Percentiles rank a stretch among this genome's conserved stretches.
phyloP scores from a whole-genome alignment of 2,113 vertebrate genomes.

The Crotalus tigris region DNA sequence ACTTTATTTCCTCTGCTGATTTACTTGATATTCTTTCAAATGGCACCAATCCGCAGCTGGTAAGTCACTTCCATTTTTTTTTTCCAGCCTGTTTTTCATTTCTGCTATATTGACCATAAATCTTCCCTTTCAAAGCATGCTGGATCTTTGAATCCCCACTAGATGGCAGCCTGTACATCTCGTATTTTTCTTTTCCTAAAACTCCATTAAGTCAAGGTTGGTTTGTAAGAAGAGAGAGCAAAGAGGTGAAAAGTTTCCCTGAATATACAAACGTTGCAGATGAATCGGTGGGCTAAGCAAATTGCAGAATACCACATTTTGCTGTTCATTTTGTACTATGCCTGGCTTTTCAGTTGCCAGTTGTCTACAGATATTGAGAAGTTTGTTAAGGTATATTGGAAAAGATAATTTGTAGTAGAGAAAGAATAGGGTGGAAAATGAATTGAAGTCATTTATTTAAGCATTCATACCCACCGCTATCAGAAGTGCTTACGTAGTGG shows the following conservation, averaged over 20 bases:
- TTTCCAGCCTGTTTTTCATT: not conserved
- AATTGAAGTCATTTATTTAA: not conserved
- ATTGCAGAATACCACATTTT: not conserved
- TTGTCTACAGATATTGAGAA: not conserved
- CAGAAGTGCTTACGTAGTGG: not conserved
- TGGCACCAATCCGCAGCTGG: slow-evolving; percentile 83
- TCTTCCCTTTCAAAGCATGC: not conserved
- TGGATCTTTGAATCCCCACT: not conserved
- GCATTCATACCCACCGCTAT: not conserved
- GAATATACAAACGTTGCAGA: not conserved
- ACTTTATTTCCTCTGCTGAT: slow-evolving; percentile 97
- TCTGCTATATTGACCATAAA: not conserved
- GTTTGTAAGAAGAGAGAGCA: not conserved
- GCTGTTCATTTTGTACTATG: not conserved
- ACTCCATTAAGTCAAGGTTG: accelerated
- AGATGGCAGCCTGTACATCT: not conserved
- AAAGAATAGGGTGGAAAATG: not conserved
- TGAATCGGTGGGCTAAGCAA: not conserved
- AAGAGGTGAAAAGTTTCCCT: not conserved
- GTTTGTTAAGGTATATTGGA: not conserved
- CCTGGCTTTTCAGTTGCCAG: too few species aligned
- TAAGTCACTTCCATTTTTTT: slow-evolving; percentile 45
- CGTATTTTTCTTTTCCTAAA: slow-evolving; percentile 7
- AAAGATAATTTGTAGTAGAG: not conserved
- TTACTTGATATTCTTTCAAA: slow-evolving; percentile 94